Evolutionary conservation across 2,888 invertebrate genomes (phyloP).

Genomic region (Pandemis cinnamomeana): DNA sequence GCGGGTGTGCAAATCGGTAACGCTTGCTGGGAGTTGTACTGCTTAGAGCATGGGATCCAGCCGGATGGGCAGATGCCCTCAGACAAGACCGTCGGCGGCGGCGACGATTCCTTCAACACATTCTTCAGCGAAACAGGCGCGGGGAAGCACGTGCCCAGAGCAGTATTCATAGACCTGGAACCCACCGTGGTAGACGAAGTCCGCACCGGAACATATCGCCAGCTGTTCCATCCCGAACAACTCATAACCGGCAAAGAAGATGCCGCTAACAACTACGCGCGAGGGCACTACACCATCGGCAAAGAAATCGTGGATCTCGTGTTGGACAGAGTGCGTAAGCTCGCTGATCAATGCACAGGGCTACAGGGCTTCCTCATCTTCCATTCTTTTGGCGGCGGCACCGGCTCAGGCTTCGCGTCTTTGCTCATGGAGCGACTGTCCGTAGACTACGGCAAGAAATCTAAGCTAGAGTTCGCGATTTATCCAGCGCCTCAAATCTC

Average conservation of each 20-base stretch:
- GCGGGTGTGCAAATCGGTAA: conserved; percentile 94
- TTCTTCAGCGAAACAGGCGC: conserved; percentile 97
- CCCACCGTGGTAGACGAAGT: conserved; percentile 98
- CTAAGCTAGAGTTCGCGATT: conserved; percentile 96
- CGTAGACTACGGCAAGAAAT: conserved; percentile 97
- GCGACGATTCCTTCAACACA: conserved; percentile 97
- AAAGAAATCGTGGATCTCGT: conserved; percentile 96
- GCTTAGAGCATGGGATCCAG: conserved; percentile 92
- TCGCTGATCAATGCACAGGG: conserved; percentile 96
- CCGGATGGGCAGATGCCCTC: conserved; percentile 95
- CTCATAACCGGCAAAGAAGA: conserved; percentile 98
- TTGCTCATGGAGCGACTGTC: conserved; percentile 97
- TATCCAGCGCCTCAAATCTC: conserved; percentile 97
- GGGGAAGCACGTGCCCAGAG: conserved; percentile 97
- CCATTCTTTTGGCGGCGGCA: conserved; percentile 97
- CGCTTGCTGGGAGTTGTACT: conserved; percentile 94
- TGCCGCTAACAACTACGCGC: conserved; percentile 98
- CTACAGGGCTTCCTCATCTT: conserved; percentile 96
- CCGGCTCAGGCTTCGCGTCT: conserved; percentile 97
- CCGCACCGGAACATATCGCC: conserved; percentile 96
- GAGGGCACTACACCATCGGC: conserved; percentile 98
- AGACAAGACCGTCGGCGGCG: conserved; percentile 91
- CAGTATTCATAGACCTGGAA: conserved; percentile 97
- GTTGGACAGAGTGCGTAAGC: conserved; percentile 92
- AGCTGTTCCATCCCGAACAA: conserved; percentile 98